Percentiles rank a stretch among this genome's conserved stretches.
These are phyloP conservation scores for Lethenteron reissneri DNA, from an alignment of 2,113 vertebrate genomes.

Conservation along the genomic window DNA sequence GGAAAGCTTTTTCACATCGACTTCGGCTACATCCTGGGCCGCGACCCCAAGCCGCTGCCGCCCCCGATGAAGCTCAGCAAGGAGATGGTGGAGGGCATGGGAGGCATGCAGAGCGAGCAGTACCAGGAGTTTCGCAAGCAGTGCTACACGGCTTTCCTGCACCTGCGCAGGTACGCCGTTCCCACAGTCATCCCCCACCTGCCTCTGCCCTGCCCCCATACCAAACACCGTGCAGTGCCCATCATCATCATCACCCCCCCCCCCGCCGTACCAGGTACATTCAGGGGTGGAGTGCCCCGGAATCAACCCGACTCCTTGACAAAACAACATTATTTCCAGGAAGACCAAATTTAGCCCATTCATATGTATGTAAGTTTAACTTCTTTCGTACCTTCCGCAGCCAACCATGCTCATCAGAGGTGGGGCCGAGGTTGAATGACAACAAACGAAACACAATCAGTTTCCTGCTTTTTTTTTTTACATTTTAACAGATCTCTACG, in stretches of 20 bases:
- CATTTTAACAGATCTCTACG: not conserved
- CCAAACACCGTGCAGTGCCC: too few relatives aligned
- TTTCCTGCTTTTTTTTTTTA: not conserved
- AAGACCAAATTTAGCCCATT: too few relatives aligned
- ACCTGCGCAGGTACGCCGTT: conserved; percentile 50
- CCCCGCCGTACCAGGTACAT: too few relatives aligned
- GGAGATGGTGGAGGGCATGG: conserved; percentile 99
- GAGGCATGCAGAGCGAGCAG: conserved; percentile 88
- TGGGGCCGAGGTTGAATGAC: too few relatives aligned
- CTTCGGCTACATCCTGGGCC: conserved; percentile 90
- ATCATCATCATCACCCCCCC: too few relatives aligned
- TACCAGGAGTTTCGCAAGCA: conserved; percentile 97
- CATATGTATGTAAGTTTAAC: too few relatives aligned
- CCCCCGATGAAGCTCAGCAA: conserved; percentile 98
- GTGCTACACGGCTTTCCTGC: conserved; percentile 90
- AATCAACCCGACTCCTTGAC: too few relatives aligned
- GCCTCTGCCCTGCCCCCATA: not conserved
- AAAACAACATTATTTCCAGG: too few relatives aligned
- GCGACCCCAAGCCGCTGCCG: conserved; percentile 85
- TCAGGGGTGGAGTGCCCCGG: too few relatives aligned
- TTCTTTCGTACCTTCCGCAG: too few relatives aligned
- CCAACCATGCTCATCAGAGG: too few relatives aligned
- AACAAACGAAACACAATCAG: too few relatives aligned
- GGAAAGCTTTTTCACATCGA: conserved; percentile 98
- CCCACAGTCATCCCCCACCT: not conserved